Conservation (phyloP, 2,113 vertebrate species). For the Prolemur simus region DNA sequence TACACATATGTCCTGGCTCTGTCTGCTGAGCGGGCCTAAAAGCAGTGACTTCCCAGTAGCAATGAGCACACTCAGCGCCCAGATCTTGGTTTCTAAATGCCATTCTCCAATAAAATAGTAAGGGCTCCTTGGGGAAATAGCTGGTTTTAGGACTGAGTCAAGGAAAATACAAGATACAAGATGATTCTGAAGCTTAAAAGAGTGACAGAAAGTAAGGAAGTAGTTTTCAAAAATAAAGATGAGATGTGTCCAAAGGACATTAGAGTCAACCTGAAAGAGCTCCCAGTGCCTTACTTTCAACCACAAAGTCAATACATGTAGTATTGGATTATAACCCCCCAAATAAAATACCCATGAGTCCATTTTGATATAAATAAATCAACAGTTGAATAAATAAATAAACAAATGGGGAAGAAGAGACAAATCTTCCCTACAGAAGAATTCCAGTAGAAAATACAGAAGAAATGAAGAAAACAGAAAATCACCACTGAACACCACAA, state of each 20-base stretch:
- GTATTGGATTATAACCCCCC: neutral
- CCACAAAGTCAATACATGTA: neutral
- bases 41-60: neutral
- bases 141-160: neutral
- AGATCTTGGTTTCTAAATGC: neutral
- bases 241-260: neutral
- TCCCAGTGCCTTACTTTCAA: neutral
- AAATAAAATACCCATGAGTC: neutral
- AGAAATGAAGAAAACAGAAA: neutral
- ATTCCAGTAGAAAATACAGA: neutral
- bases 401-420: neutral
- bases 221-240: neutral
- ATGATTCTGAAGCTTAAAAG: neutral
- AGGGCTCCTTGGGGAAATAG: neutral
- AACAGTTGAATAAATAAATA: neutral
- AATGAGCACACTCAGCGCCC: neutral
- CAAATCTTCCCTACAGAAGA: neutral
- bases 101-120: neutral
- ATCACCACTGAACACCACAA: neutral
- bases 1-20: neutral
- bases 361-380: neutral
- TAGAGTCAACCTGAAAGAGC: neutral
- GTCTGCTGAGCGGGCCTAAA: neutral
- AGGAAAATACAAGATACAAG: neutral
- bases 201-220: neutral